Percentiles rank a stretch among this genome's conserved stretches.
These are phyloP conservation scores for Philotrypesis tridentata DNA, from an alignment of 1,140 invertebrate species.

Conservation along the genomic window DNA sequence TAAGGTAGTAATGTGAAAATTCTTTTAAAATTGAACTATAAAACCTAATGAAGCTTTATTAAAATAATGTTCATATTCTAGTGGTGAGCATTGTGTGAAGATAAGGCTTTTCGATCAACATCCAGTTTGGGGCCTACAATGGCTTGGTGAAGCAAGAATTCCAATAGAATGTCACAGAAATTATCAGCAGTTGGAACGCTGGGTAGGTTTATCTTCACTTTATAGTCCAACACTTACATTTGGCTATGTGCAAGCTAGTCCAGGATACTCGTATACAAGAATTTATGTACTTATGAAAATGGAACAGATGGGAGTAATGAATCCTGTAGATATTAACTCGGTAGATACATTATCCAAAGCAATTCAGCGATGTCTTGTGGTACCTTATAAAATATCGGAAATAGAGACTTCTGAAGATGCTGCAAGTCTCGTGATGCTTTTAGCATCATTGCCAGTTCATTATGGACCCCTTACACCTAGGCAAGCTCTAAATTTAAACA, in stretches of 20 bases:
- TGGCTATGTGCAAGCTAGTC: conserved; percentile 69
- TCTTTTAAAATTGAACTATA: not conserved
- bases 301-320: conserved; percentile 58
- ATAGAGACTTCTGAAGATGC: conserved; percentile 64
- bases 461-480: conserved; percentile 68
- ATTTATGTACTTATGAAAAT: conserved; percentile 70
- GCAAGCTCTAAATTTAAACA: conserved; percentile 68
- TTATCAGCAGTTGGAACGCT: conserved; percentile 70
- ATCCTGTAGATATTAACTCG: conserved; percentile 57
- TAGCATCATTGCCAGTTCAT: conserved; percentile 61
- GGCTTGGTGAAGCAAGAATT: conserved; percentile 68
- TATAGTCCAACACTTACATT: conserved; percentile 66
- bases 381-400: conserved; percentile 65
- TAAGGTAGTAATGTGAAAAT: conserved; percentile 22
- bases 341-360: conserved; percentile 63
- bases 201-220: conserved; percentile 65
- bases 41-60: not conserved
- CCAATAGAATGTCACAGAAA: conserved; percentile 65
- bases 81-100: conserved; percentile 61
- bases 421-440: conserved; percentile 62
- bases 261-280: conserved; percentile 65
- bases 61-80: conserved; percentile 22
- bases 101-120: conserved; percentile 69
- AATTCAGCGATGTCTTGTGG: conserved; percentile 66
- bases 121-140: conserved; percentile 70